These are phyloP conservation scores for Macaria liturata DNA, from an alignment of 2,888 invertebrate species.

Conservation along the genomic window DNA sequence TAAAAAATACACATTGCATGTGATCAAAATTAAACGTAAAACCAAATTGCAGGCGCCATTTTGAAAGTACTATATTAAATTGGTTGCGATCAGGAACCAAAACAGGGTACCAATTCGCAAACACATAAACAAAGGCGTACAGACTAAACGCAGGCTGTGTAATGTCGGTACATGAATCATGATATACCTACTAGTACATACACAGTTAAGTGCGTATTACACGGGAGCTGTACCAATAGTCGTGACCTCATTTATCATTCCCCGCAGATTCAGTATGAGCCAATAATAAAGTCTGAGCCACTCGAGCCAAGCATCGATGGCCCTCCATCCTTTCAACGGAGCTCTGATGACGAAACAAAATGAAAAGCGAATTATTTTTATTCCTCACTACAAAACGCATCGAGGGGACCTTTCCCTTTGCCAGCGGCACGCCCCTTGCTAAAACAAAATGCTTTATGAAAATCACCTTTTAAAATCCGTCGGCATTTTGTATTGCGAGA, in stretches of 20 bases:
- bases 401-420: conserved; percentile 49
- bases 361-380: conserved; percentile 74
- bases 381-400: conserved; percentile 58
- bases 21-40: too few species aligned
- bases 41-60: too few species aligned
- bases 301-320: conserved; percentile 65
- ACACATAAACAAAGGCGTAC: too few species aligned
- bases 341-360: conserved; percentile 71
- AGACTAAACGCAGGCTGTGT: too few species aligned
- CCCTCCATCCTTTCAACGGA: conserved; percentile 69
- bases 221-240: conserved; percentile 27
- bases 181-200: too few species aligned
- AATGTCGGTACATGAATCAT: too few species aligned
- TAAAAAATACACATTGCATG: too few species aligned
- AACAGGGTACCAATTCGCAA: too few species aligned
- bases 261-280: conserved; percentile 64
- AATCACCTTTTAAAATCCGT: conserved; percentile 52
- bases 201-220: not conserved
- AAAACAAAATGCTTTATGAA: conserved; percentile 56
- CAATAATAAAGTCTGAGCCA: conserved; percentile 78
- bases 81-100: too few species aligned
- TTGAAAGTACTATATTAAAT: too few species aligned
- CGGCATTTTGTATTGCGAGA: conserved; percentile 24
- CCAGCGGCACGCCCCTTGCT: conserved; percentile 52
- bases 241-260: conserved; percentile 63